Conservation (phyloP, 2,888 invertebrate species). For the Harpalus rufipes region DNA sequence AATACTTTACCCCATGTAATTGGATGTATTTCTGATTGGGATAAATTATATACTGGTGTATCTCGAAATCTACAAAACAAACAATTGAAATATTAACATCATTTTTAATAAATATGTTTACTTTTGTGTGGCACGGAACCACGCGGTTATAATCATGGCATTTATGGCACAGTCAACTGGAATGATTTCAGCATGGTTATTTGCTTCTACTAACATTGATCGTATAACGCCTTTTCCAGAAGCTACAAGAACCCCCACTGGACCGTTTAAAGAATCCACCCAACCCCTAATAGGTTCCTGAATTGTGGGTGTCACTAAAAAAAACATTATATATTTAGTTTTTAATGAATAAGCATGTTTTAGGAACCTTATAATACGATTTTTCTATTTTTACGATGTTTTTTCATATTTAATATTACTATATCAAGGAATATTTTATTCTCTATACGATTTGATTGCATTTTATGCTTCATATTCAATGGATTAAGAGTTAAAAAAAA, state of each 20-base stretch:
- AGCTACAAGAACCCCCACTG: conserved; percentile 87
- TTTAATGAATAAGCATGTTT: too few relatives aligned
- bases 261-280: conserved; percentile 92
- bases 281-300: conserved; percentile 88
- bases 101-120: too few relatives aligned
- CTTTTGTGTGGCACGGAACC: conserved; percentile 77
- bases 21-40: conserved; percentile 85
- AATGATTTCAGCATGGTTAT: conserved; percentile 81
- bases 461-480: too few relatives aligned
- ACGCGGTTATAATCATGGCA: conserved; percentile 85
- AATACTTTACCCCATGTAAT: conserved; percentile 91
- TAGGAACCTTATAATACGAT: too few relatives aligned
- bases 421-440: too few relatives aligned
- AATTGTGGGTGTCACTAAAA: conserved; percentile 85
- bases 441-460: too few relatives aligned
- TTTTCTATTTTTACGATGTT: too few relatives aligned
- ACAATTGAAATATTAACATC: too few relatives aligned
- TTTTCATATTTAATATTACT: too few relatives aligned
- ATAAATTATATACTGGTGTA: conserved; percentile 86
- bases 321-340: too few relatives aligned
- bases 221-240: conserved; percentile 88
- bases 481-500: too few relatives aligned
- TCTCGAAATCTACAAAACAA: conserved; percentile 76
- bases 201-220: conserved; percentile 85
- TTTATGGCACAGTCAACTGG: conserved; percentile 88